phyloP scores from a whole-genome alignment of 2,797 vertebrate species.

The Sardinella longiceps region DNA sequence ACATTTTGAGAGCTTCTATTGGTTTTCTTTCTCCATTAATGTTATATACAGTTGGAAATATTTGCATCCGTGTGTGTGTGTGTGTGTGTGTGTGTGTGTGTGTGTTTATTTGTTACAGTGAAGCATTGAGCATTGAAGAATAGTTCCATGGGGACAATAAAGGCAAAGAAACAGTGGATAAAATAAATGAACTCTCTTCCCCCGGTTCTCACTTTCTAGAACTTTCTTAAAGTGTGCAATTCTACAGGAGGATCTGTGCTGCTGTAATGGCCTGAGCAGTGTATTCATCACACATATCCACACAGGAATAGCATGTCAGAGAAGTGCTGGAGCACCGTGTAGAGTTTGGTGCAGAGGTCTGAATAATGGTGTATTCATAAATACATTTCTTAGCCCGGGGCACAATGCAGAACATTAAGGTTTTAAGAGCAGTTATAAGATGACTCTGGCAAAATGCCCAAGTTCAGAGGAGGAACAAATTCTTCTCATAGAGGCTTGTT shows the following conservation, averaged over 20 bases:
- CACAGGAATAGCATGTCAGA: conserved; percentile 10
- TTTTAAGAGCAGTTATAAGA: conserved; percentile 6
- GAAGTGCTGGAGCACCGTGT: background rate
- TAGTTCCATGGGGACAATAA: conserved; percentile 31
- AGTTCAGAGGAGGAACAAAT: background rate
- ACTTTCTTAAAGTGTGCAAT: background rate
- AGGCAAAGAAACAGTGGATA: conserved; percentile 34
- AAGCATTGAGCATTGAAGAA: conserved; percentile 44
- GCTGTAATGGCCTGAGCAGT: conserved; percentile 43
- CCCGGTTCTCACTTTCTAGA: background rate
- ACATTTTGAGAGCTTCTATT: conserved; percentile 63
- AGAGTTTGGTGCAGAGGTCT: conserved; percentile 7
- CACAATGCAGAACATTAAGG: conserved; percentile 18
- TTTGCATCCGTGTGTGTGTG: conserved; percentile 36
- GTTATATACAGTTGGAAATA: conserved; percentile 51
- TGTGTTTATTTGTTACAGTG: background rate
- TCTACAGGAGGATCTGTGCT: conserved; percentile 40
- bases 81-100: background rate
- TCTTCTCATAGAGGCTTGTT: background rate
- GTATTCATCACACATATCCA: conserved; percentile 18
- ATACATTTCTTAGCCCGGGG: background rate
- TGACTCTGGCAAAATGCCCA: conserved; percentile 5
- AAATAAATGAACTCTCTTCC: conserved; percentile 19
- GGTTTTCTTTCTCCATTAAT: conserved; percentile 49
- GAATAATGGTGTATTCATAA: conserved; percentile 16